A percentile compares a stretch with the other conserved stretches of the same genome.
Conservation (phyloP, 2,888 invertebrate species). For the Harpalus rubripes region DNA sequence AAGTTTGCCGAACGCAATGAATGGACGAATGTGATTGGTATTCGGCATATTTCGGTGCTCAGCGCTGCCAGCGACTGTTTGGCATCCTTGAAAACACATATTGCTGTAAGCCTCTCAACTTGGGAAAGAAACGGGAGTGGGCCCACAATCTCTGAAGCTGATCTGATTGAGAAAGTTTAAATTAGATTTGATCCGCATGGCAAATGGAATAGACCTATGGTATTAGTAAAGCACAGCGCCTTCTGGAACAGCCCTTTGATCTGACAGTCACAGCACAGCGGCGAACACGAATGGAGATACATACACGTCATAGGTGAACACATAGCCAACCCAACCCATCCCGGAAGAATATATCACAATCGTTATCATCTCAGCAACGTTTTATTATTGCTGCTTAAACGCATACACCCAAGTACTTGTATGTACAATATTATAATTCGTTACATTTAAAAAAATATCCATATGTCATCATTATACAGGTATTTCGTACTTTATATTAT, state of each 20-base stretch:
- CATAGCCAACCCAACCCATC: background rate
- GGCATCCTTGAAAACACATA: too few species aligned
- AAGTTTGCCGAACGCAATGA: too few species aligned
- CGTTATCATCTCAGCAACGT: slow-evolving; percentile 45
- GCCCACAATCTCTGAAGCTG: too few species aligned
- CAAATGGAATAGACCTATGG: background rate
- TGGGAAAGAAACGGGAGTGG: too few species aligned
- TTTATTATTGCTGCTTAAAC: slow-evolving; percentile 65
- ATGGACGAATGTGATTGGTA: too few species aligned
- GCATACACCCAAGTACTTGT: slow-evolving; percentile 59
- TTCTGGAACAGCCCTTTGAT: slow-evolving; percentile 76
- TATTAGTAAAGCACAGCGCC: slow-evolving; percentile 72
- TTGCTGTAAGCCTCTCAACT: too few species aligned
- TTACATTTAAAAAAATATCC: slow-evolving; percentile 66
- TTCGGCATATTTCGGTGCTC: too few species aligned
- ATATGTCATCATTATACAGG: slow-evolving; percentile 64
- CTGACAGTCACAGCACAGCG: slow-evolving; percentile 72
- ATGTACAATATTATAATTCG: slow-evolving; percentile 41
- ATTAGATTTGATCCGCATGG: too few species aligned
- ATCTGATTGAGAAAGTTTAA: too few species aligned
- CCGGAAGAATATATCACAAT: slow-evolving; percentile 21
- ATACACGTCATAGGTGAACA: background rate
- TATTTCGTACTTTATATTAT: slow-evolving; percentile 51
- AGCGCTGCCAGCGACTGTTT: too few species aligned
- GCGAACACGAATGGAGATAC: background rate